These are phyloP conservation scores for Brenthis ino DNA, from an alignment of 2,888 invertebrate genomes.

Conservation along the genomic window DNA sequence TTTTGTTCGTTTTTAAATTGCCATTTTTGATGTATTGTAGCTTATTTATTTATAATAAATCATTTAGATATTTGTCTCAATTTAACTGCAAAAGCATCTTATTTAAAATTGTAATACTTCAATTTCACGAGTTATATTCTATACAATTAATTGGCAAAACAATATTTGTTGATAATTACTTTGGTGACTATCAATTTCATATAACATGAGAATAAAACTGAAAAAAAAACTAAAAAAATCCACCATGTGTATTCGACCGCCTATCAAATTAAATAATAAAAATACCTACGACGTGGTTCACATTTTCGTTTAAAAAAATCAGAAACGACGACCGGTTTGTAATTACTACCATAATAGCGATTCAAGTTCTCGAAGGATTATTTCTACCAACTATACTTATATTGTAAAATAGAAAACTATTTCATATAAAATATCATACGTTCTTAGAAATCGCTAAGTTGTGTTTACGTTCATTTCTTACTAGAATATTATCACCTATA, in stretches of 20 bases:
- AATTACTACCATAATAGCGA: slow-evolving; percentile 44
- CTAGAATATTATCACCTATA: background rate
- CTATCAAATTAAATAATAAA: slow-evolving; percentile 35
- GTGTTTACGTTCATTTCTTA: slow-evolving; percentile 13
- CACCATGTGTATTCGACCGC: slow-evolving; percentile 2
- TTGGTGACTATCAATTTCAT: too few species aligned
- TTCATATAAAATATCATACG: slow-evolving; percentile 3
- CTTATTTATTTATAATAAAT: background rate
- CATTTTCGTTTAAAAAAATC: slow-evolving; percentile 40
- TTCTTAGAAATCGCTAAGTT: background rate
- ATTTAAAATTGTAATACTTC: too few species aligned
- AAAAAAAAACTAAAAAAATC: slow-evolving; percentile 1
- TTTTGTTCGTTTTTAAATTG: background rate
- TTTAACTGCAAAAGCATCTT: too few species aligned
- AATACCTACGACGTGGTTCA: slow-evolving; percentile 27
- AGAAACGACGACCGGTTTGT: slow-evolving; percentile 41
- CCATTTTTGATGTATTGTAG: background rate
- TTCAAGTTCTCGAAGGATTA: slow-evolving; percentile 43
- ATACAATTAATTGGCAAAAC: too few species aligned
- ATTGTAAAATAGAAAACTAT: slow-evolving; percentile 17
- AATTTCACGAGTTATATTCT: too few species aligned
- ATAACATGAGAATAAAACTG: background rate
- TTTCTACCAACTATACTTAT: slow-evolving; percentile 21
- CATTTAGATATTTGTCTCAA: too few species aligned
- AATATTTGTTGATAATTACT: too few species aligned